A percentile compares a stretch with the other conserved stretches of the same genome.
phyloP scores from a whole-genome alignment of 2,888 invertebrate species.

The Hesperia comma region DNA sequence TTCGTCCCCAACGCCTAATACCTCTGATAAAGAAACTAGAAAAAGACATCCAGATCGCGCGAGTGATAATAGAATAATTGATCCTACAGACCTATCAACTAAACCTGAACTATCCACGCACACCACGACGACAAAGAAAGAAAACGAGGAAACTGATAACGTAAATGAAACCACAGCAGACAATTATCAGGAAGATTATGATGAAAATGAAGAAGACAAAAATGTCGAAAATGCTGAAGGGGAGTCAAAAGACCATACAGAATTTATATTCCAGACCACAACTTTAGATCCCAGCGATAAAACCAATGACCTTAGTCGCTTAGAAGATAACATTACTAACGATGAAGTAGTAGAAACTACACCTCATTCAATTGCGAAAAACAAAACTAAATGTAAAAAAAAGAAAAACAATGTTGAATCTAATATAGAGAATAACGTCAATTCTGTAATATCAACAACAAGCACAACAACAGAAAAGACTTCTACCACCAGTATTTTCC shows the following conservation, averaged over 20 bases:
- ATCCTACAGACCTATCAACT: slow-evolving; percentile 40
- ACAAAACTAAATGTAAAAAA: slow-evolving; percentile 75
- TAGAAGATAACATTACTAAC: slow-evolving; percentile 48
- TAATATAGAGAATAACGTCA: slow-evolving; percentile 43
- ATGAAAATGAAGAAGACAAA: slow-evolving; percentile 43
- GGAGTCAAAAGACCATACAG: slow-evolving; percentile 60
- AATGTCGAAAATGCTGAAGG: slow-evolving; percentile 41
- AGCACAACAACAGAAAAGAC: slow-evolving; percentile 51
- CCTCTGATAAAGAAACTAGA: slow-evolving; percentile 50
- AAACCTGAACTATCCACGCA: slow-evolving; percentile 45
- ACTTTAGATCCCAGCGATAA: slow-evolving; percentile 49
- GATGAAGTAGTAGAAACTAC: slow-evolving; percentile 53
- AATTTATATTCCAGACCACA: slow-evolving; percentile 62
- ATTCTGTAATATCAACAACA: slow-evolving; percentile 45
- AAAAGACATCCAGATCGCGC: slow-evolving; percentile 54
- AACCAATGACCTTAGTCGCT: slow-evolving; percentile 50
- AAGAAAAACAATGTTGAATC: slow-evolving; percentile 60
- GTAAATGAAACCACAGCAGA: slow-evolving; percentile 22
- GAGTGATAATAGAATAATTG: slow-evolving; percentile 42
- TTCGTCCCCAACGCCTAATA: slow-evolving; percentile 55
- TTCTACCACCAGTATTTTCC: slow-evolving; percentile 59
- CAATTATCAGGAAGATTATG: slow-evolving; percentile 41
- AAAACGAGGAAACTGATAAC: slow-evolving; percentile 21
- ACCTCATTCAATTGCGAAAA: slow-evolving; percentile 55
- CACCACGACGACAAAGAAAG: slow-evolving; percentile 42